Evolutionary conservation across 2,797 vertebrate species (phyloP).

Genomic region (Macropus fuliginosus): DNA sequence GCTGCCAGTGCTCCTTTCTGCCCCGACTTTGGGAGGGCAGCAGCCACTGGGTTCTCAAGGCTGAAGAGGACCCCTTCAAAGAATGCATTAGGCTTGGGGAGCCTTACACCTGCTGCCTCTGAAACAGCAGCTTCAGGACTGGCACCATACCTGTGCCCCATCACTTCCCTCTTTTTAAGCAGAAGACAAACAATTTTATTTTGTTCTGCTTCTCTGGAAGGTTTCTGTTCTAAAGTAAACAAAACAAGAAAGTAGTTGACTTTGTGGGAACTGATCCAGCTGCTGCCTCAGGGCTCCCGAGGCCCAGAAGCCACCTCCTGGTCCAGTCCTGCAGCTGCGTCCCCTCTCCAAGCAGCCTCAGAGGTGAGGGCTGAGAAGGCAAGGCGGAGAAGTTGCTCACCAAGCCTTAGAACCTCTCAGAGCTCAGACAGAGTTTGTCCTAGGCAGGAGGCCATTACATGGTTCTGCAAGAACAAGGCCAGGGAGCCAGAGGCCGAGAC

Average conservation of each 20-base stretch:
- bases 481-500: slow-evolving; percentile 74
- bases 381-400: slow-evolving; percentile 54
- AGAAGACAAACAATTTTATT: slow-evolving; percentile 39
- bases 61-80: not conserved
- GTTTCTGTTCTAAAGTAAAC: slow-evolving; percentile 67
- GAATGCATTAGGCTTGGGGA: not conserved
- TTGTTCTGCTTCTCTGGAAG: slow-evolving; percentile 25
- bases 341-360: slow-evolving; percentile 25
- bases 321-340: not conserved
- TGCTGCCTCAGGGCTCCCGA: not conserved
- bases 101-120: too few relatives aligned
- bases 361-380: slow-evolving; percentile 61
- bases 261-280: not conserved
- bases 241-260: slow-evolving; percentile 17
- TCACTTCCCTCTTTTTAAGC: slow-evolving; percentile 19
- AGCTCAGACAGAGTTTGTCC: slow-evolving; percentile 71
- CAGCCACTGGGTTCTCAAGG: not conserved
- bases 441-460: slow-evolving; percentile 71
- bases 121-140: slow-evolving; percentile 36
- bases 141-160: not conserved
- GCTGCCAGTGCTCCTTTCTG: not conserved
- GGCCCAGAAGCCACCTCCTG: not conserved
- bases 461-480: slow-evolving; percentile 61
- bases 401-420: slow-evolving; percentile 48
- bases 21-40: not conserved